Evolutionary conservation across 1,140 invertebrate species (phyloP), one percentile per base, ranked within the genome.

Genomic region (Nomia melanderi): DNA sequence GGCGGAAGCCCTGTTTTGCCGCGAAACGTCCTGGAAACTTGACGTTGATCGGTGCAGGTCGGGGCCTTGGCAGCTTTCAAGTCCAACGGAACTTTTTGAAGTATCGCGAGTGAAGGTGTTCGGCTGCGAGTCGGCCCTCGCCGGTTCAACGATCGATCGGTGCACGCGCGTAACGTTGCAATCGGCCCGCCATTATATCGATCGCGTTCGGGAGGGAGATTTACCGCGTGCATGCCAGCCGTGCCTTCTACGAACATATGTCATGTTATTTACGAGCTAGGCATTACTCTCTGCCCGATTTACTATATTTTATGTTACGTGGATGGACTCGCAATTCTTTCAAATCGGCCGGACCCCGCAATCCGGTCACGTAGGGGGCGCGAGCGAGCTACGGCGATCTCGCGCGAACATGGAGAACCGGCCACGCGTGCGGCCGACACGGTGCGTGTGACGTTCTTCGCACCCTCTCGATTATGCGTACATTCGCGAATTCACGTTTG

Each of bases 241-340:
- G 87, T 85, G 87, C 86, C 87, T 89, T 79, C 88, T 84, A 77
- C 79, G 86, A 90, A 90, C 88, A 89, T 90, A 88, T 90, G 89
- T 90, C 89, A 88, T 89, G 88, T 90, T 90, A 90, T 90, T 90
- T 90, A 90, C 88, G 89, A 89, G 87, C 88, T 71, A 81, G 85
- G 88, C 88, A 90, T 90, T 90, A 90, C 88, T 89, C 88, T 88
- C 84, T 85, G 88, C 85, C 87, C 84, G 88, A 90, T 90, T 89
- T 89, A 90, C 89, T 88, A 86, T 89, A 89, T 89, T 90, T 88
- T 88, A 88, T 75, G 86, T 86, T 88, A 90, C 89, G 88, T 90
- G 89, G 81, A 88, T 82, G 56, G 88, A 88, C 85, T 89, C 56
- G 84, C 83, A 83, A 88, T 87, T 88, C 84, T 88, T 87, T 81